Percentiles rank a stretch among this genome's conserved stretches.
These are phyloP conservation scores for Halyomorpha halys DNA, from an alignment of 1,140 invertebrate genomes.

Conservation along the genomic window DNA sequence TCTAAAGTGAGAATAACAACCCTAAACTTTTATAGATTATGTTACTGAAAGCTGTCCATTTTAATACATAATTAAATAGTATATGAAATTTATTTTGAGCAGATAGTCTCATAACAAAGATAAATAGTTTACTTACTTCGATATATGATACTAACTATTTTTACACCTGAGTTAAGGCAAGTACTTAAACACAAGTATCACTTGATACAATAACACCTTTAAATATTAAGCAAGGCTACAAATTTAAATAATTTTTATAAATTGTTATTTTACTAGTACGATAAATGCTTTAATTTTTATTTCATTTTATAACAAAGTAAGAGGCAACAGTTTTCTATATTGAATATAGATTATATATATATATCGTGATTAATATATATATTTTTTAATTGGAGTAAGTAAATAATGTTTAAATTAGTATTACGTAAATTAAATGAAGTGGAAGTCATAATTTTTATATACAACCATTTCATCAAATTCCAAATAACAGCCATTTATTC, in stretches of 20 bases:
- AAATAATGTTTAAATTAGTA: too few species aligned
- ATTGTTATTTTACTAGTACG: background rate
- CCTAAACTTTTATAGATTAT: constrained; percentile 6
- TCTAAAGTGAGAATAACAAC: constrained; percentile 9
- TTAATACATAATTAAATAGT: too few species aligned
- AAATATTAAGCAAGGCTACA: constrained; percentile 12
- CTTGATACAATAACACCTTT: constrained; percentile 1
- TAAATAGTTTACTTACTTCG: too few species aligned
- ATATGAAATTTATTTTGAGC: too few species aligned
- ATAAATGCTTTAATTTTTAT: background rate
- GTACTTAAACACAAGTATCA: constrained; percentile 2
- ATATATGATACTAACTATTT: too few species aligned
- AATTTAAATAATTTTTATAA: constrained; percentile 1
- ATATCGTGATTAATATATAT: too few species aligned
- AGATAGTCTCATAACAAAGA: too few species aligned
- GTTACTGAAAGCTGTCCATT: constrained; percentile 12
- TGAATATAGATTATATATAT: too few species aligned
- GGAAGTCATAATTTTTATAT: background rate
- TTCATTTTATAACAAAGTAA: background rate
- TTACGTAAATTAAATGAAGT: too few species aligned
- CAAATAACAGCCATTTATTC: background rate
- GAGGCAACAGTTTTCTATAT: constrained; percentile 7
- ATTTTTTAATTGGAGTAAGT: too few species aligned
- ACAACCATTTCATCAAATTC: background rate
- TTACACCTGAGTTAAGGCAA: too few species aligned